Base-by-base conservation (phyloP, 2,888 invertebrate species). In the Acleris sparsana region DNA sequence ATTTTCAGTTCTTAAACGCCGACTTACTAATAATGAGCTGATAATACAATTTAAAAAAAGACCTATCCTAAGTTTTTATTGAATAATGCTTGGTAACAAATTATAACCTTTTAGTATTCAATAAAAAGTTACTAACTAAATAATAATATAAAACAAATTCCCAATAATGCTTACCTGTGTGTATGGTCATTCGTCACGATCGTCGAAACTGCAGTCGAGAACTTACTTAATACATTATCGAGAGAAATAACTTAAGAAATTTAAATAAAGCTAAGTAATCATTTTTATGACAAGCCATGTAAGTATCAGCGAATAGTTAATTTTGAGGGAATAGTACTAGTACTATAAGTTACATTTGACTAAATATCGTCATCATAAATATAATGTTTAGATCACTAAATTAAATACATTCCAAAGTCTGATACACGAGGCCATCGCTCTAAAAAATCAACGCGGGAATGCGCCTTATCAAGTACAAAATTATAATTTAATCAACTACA, bases 1-100 rank as follows among this genome's bases (percentile, higher is more conserved):
- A 90, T 92, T 92, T 87, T 92, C 92, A 92, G 92, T 92, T 92
- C 92, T 91, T 92, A 92, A 89, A 88, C 89, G 92, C 92, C 90
- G 88, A 88, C 89, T 90, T 92, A 91, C 86, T 83, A 90, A 86
- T 89, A 90, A 92, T 92, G 92, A 92, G 92, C 92, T 86, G 89
- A 89, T 91, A 91, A 91, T 91, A 91, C 89, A 91, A 91, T 92
- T 90, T 83, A 88, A 92, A 92, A 85, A 92, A 92, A 90, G 80
- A 80, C 82, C 86, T 90, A 90, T 72, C 85, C 90, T 89, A 90
- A 5, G 22, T 82, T 87, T 87, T 92, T 86, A 90, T 89, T 91
- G 91, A 92, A 92, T 89, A 92, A 89, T 89, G 88, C 88, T 86
- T 92, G 92, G 92, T 92, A 92, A 92, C 92, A 92, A 92, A 90